Percentiles rank a stretch among this genome's conserved stretches.
Evolutionary conservation across 2,113 vertebrate species (phyloP).

Genomic region (Merops nubicus): DNA sequence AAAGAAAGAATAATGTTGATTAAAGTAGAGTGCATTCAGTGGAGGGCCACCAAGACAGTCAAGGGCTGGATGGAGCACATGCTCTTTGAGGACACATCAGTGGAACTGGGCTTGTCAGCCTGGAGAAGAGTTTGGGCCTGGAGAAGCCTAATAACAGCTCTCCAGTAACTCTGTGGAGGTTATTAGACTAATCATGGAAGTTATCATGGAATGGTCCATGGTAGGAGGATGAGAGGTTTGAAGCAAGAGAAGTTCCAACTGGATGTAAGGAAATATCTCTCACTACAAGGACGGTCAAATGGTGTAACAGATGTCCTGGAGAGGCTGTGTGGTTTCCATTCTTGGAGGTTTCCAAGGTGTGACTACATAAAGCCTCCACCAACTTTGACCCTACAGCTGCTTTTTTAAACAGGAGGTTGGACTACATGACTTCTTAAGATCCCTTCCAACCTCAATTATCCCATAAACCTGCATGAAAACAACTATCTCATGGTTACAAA

Average conservation of each 20-base stretch:
- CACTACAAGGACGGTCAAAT: neutral
- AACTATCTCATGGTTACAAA: neutral
- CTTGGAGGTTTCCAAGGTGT: neutral
- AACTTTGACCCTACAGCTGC: neutral
- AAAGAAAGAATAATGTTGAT: neutral
- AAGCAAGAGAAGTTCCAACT: neutral
- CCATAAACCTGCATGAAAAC: neutral
- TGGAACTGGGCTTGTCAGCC: neutral
- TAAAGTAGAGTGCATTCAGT: neutral
- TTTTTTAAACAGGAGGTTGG: neutral
- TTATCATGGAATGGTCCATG: neutral
- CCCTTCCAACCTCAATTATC: neutral
- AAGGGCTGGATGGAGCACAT: neutral
- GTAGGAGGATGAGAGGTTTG: neutral
- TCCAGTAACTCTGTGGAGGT: neutral
- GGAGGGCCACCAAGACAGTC: neutral
- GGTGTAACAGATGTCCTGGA: neutral
- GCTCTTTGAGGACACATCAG: neutral
- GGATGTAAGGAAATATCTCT: neutral
- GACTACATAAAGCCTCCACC: accelerated
- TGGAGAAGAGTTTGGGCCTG: neutral
- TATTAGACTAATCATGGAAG: neutral
- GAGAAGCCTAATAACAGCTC: neutral
- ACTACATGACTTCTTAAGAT: neutral
- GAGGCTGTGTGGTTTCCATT: accelerated